Base-by-base conservation (phyloP, 2,888 invertebrate species). In the Cerceris ruficornis region DNA sequence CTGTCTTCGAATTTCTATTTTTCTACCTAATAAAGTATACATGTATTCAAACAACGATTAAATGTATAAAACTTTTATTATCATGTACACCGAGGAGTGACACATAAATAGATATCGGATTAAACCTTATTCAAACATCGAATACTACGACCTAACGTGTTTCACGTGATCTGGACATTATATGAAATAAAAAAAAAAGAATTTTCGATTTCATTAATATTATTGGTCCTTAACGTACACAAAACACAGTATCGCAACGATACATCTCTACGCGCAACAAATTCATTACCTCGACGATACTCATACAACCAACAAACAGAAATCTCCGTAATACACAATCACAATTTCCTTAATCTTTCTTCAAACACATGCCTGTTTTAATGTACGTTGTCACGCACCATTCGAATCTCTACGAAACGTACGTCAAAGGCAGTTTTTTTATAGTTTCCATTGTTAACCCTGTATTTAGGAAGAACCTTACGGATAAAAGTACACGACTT, bases 61-160 rank as follows among this genome's bases (percentile, higher is more conserved):
- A 90, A 91, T 85, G 89, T 91, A 90, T 87, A 91, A 91, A 91
- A 91, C 82, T 87, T 91, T 91, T 91, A 90, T 91, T 91, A 84
- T 87, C 88, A 90, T 89, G 83, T 88, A 89, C 88, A 90, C 85
- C 76, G 81, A 83, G 80, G 84, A 86, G 80, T 84, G 87, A 84
- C 87, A 86, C 88, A 88, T 88, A 90, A 88, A 88, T 88, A 88
- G 78, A 84, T 79, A 74, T 75, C 67, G 80, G 69, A 69, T 83
- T 86, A 66, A 65, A 81, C 82, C 73, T 75, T 71, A 58, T 81
- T 80, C 11, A 13, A 69, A 80, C 59, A 66, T 70, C 69, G 69
- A 65, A 57, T 49, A 11, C 59, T 68, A 66, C 55, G 61, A 42
- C 57, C 54, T 75, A 68, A 70, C 59, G 49, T 65, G 70, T 49